Percentiles rank a stretch among this genome's conserved stretches.
phyloP scores from a whole-genome alignment of 2,113 vertebrate genomes.

The Chaetodon trifascialis region DNA sequence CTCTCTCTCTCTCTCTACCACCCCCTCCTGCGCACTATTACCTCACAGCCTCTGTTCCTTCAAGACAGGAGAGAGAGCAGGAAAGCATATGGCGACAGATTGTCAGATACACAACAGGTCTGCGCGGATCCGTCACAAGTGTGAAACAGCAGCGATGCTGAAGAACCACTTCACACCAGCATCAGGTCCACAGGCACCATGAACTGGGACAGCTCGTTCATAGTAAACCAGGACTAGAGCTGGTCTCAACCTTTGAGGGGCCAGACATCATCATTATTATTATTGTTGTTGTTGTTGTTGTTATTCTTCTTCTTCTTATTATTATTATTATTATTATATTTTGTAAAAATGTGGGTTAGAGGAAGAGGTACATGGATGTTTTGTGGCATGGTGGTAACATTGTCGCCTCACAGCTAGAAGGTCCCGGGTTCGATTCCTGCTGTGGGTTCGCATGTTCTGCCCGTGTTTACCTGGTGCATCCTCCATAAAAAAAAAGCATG shows the following conservation, averaged over 20 bases:
- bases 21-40: slow-evolving; percentile 52
- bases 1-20: slow-evolving; percentile 5
- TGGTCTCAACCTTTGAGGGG: too few relatives aligned
- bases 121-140: not conserved
- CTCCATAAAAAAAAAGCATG: too few relatives aligned
- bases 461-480: too few relatives aligned
- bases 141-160: not conserved
- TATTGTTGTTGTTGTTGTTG: too few relatives aligned
- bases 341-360: not conserved
- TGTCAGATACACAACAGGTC: not conserved
- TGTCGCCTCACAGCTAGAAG: too few relatives aligned
- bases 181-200: not conserved
- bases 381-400: too few relatives aligned
- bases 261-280: too few relatives aligned
- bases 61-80: slow-evolving; percentile 1
- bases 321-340: too few relatives aligned
- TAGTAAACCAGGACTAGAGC: not conserved
- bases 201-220: not conserved
- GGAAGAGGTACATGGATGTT: too few relatives aligned
- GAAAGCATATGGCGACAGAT: slow-evolving; percentile 31
- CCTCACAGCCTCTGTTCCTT: slow-evolving; percentile 60
- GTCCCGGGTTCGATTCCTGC: too few relatives aligned
- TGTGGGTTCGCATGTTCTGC: too few relatives aligned
- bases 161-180: not conserved
- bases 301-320: too few relatives aligned